A percentile compares a stretch with the other conserved stretches of the same genome.
These are phyloP conservation scores for Laterallus jamaicensis DNA, from an alignment of 2,113 vertebrate genomes.

Conservation along the genomic window DNA sequence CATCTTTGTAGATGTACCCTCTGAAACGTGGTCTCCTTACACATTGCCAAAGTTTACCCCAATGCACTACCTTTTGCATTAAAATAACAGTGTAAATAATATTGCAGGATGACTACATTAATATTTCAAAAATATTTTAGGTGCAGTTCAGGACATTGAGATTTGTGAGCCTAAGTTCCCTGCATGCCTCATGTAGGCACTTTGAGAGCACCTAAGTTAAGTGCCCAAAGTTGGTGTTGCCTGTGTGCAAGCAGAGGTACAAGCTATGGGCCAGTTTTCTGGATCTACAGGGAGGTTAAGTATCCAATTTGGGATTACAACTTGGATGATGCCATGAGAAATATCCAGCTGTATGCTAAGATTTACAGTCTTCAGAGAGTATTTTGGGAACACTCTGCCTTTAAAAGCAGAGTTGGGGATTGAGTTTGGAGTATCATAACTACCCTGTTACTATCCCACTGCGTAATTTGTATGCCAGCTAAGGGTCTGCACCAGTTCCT, in stretches of 20 bases:
- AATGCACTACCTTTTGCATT: background rate
- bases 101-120: background rate
- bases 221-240: background rate
- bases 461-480: background rate
- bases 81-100: background rate
- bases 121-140: background rate
- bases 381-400: background rate
- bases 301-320: background rate
- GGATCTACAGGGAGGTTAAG: background rate
- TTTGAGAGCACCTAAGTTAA: background rate
- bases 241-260: background rate
- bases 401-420: background rate
- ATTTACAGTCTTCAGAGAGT: background rate
- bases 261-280: background rate
- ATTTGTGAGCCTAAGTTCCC: background rate
- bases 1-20: background rate
- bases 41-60: background rate
- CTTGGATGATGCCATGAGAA: background rate
- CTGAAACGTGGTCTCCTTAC: background rate
- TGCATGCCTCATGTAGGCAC: background rate
- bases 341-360: background rate
- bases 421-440: background rate
- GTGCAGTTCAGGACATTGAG: background rate
- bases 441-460: background rate
- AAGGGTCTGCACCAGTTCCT: background rate